Conservation (phyloP, 2,888 invertebrate species). For the Boloria selene region DNA sequence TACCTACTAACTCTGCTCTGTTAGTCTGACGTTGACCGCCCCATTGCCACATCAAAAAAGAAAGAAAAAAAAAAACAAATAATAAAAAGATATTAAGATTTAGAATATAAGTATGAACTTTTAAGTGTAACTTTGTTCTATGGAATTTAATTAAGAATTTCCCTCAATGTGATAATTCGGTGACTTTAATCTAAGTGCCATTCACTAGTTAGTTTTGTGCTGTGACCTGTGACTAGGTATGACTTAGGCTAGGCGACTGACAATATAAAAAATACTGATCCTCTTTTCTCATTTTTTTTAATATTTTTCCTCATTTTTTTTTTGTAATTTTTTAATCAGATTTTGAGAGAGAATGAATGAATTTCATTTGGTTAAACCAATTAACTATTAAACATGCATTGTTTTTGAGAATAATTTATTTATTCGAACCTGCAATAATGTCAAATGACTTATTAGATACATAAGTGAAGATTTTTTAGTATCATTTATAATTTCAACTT, state of each 20-base stretch:
- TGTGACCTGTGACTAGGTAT: conserved; percentile 4
- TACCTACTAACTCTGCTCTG: too few species aligned
- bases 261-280: conserved; percentile 30
- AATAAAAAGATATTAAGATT: too few species aligned
- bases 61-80: too few species aligned
- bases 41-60: background rate
- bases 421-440: too few species aligned
- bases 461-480: conserved; percentile 3
- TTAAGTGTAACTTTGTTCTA: conserved; percentile 23
- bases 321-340: too few species aligned
- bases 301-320: too few species aligned
- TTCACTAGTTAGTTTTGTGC: conserved; percentile 35
- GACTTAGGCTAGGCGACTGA: conserved; percentile 31
- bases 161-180: conserved; percentile 65
- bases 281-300: too few species aligned
- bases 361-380: too few species aligned
- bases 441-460: background rate
- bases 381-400: too few species aligned
- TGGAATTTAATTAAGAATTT: conserved; percentile 28
- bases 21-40: too few species aligned
- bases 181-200: conserved; percentile 63
- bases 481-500: background rate
- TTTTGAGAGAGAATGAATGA: too few species aligned
- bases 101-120: background rate
- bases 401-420: too few species aligned